Conservation (phyloP, 2,113 vertebrate genomes). For the Damaliscus lunatus region DNA sequence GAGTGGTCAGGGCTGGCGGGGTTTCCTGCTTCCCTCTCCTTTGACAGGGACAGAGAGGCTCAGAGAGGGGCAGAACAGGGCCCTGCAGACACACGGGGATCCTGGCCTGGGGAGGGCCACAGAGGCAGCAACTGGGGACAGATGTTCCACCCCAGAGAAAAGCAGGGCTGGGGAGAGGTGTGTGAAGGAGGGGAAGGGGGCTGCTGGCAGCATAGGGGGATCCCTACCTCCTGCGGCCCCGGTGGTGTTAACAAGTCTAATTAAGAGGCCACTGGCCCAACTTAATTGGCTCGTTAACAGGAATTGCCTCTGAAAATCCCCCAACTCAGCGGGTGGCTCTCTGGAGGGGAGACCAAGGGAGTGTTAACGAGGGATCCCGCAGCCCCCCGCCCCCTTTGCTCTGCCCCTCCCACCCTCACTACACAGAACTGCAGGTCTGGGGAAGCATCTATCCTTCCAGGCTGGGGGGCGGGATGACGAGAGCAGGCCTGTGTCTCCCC, state of each 20-base stretch:
- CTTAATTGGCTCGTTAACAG: conserved; percentile 77
- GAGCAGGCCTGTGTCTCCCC: neutral
- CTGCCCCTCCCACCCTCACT: neutral
- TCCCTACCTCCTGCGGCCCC: conserved; percentile 24
- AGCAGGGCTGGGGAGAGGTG: neutral
- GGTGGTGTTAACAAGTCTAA: conserved; percentile 77
- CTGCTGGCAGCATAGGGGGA: neutral
- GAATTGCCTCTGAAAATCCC: conserved; percentile 73
- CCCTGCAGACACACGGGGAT: neutral
- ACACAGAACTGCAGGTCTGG: conserved; percentile 27
- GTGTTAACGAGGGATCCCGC: conserved; percentile 69
- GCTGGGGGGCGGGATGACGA: conserved; percentile 15
- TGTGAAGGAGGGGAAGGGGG: neutral
- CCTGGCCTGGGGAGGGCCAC: neutral
- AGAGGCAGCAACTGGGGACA: conserved; percentile 28
- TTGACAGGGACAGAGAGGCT: conserved; percentile 60
- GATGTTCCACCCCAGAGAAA: conserved; percentile 39
- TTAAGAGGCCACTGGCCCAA: conserved; percentile 76
- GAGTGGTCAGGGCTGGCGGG: conserved; percentile 69
- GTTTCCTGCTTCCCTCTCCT: conserved; percentile 58
- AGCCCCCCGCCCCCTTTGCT: neutral
- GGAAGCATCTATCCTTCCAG: conserved; percentile 50
- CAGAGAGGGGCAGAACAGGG: conserved; percentile 51
- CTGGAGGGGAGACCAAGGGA: conserved; percentile 56
- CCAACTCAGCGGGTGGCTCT: conserved; percentile 68